Base-by-base conservation (phyloP, 2,797 vertebrate species). In the Tympanoctomys barrerae region DNA sequence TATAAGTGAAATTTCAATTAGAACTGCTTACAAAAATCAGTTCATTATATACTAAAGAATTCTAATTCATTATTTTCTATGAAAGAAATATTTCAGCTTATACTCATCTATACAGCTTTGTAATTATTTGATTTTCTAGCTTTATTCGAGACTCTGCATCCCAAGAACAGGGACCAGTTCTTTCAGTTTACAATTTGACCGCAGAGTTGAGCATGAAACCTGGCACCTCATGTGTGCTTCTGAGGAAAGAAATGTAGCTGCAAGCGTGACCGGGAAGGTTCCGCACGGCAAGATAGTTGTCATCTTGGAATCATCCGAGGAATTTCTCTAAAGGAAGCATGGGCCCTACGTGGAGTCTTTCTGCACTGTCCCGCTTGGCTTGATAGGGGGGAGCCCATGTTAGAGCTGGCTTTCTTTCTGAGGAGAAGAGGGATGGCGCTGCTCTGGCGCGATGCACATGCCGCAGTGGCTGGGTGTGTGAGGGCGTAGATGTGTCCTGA, bases 1-100 rank as follows among this genome's bases (percentile, higher is more conserved):
- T 66, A 80, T 61, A 89, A 31, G 14, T 68, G 90, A 94, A 88
- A 70, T 94, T 93, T 83, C 49, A 93, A 12, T 84, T 33, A 84
- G 36, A 77, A 3, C 18, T 88, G 18, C 68, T 95, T 90, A 33
- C 14, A 66, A 39, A 94, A 82, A 92, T 82, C 12, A 62, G 6
- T 5, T n/a, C 9, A 89, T 54, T 78, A 77, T 70, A 64, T 68
- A 96, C 61, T 57, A 54, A 87, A 81, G 22, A 61, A n/a, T 89
- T 62, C 71, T n/a, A 54, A 49, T 54, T 39, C 12, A 64, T 77
- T 78, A 49, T 85, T 91, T 91, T 88, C 16, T 78, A 13, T 39
- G 26, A 90, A 24, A 79, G 46, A 28, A 70, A 59, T 89, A n/a
- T 87, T 86, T 36, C 64, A 14, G 11, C 70, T 92, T 80, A 31